Conservation (phyloP, 1,140 invertebrate species). For the Fopius arisanus region DNA sequence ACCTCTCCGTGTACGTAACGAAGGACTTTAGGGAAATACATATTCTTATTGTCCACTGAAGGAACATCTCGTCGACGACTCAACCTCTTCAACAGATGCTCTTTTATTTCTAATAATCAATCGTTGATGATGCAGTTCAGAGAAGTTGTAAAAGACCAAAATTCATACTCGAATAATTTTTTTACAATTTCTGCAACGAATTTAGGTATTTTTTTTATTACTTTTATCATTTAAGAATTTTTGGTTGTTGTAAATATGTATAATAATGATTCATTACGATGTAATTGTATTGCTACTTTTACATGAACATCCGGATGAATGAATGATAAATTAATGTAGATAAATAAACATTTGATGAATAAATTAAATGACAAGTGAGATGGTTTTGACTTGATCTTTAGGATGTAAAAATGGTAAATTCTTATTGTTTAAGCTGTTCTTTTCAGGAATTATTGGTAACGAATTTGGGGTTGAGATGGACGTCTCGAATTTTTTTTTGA, state of each 20-base stretch:
- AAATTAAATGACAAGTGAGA: neutral
- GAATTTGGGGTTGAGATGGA: neutral
- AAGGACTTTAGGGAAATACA: neutral
- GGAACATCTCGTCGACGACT: neutral
- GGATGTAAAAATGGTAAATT: too few relatives aligned
- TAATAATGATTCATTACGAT: conserved; percentile 58
- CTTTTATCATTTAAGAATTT: neutral
- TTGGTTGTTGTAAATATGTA: conserved; percentile 55
- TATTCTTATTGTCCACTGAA: neutral
- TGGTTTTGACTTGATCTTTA: neutral
- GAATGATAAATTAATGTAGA: neutral
- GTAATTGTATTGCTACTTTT: conserved; percentile 61
- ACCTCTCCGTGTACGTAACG: neutral
- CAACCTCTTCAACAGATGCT: too few relatives aligned
- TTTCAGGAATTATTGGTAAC: too few relatives aligned
- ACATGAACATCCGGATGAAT: conserved; percentile 26
- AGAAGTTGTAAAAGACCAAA: too few relatives aligned
- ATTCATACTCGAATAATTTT: neutral
- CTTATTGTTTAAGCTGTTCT: too few relatives aligned
- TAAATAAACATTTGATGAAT: neutral
- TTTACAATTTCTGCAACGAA: neutral
- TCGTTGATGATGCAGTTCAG: neutral
- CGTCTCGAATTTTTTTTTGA: neutral
- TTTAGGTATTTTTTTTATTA: neutral
- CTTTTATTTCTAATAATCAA: too few relatives aligned